Evolutionary conservation across 2,113 vertebrate genomes (phyloP), one percentile per base, ranked within the genome.

Genomic region (Athene noctua): DNA sequence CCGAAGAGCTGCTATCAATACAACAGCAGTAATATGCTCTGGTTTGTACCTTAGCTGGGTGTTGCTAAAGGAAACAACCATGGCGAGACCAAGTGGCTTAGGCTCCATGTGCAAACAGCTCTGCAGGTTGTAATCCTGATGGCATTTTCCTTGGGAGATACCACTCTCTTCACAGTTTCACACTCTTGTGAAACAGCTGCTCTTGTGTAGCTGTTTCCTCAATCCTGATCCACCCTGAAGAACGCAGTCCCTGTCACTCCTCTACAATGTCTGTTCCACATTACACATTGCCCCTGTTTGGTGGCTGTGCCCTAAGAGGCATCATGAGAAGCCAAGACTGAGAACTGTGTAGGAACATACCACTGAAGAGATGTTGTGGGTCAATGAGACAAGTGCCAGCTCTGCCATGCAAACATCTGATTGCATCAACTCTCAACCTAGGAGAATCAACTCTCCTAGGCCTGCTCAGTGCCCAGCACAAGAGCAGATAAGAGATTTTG

Each of bases 71-170:
- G 52, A 57, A 67, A 62, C 11, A 80, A n/a, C 2, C 27, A 18
- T 0, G 2, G 59, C 5, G 29, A 89, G 57, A 62, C 40, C 34
- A 55, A 47, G n/a, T 3, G 51, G 52, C 18, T 81, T 9, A 34
- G 26, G n/a, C 34, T 71, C 57, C 77, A 55, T 0, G 1, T 17
- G 62, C 71, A 26, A 34, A 49, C 0, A 66, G 49, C n/a, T 26
- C 65, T 29, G 42, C 34, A 27, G 1, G 8, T 17, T 54, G 46
- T 54, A 72, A 51, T 40, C 21, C 26, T 20, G 25, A 42, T 18
- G 51, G 16, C 38, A 20, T 55, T 32, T 46, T 71, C 38, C 59
- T 78, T 27, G 36, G 46, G 68, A 15, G 15, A 25, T 26, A 49
- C 40, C 34, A 42, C 46, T 42, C 46, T 54, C 59, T 71, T 92